phyloP scores from a whole-genome alignment of 1,140 invertebrate species.

The Fopius arisanus region DNA sequence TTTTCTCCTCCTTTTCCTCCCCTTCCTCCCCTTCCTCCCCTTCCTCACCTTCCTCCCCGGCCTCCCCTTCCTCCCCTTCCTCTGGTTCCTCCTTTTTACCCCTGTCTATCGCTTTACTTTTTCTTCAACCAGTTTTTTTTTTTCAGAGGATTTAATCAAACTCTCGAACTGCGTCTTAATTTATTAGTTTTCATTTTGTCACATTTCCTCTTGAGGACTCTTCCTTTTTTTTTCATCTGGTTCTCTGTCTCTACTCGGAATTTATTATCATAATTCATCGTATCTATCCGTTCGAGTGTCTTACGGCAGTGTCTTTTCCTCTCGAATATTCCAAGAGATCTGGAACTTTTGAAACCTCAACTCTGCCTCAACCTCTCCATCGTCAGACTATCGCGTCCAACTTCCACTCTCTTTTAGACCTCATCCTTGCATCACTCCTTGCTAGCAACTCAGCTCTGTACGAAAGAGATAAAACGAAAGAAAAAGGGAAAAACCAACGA shows the following conservation, averaged over 20 bases:
- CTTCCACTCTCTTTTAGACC: neutral
- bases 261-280: conserved; percentile 13
- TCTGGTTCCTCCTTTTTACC: too few species aligned
- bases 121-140: neutral
- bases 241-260: neutral
- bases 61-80: too few species aligned
- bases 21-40: too few species aligned
- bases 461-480: neutral
- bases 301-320: neutral
- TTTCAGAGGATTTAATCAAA: conserved; percentile 2
- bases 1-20: neutral
- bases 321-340: neutral
- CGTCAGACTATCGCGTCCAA: neutral
- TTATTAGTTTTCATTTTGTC: conserved; percentile 11
- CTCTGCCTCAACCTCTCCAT: conserved; percentile 3
- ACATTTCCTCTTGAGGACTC: neutral
- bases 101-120: neutral
- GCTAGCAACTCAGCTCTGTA: neutral
- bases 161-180: neutral
- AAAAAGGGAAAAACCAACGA: neutral
- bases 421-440: neutral
- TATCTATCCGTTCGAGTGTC: conserved; percentile 10
- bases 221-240: neutral
- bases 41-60: too few species aligned
- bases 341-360: conserved; percentile 14